Percentiles rank a stretch among this genome's conserved stretches.
These are phyloP conservation scores for Tenthredo mesomela DNA, from an alignment of 2,888 invertebrate species.

Conservation along the genomic window DNA sequence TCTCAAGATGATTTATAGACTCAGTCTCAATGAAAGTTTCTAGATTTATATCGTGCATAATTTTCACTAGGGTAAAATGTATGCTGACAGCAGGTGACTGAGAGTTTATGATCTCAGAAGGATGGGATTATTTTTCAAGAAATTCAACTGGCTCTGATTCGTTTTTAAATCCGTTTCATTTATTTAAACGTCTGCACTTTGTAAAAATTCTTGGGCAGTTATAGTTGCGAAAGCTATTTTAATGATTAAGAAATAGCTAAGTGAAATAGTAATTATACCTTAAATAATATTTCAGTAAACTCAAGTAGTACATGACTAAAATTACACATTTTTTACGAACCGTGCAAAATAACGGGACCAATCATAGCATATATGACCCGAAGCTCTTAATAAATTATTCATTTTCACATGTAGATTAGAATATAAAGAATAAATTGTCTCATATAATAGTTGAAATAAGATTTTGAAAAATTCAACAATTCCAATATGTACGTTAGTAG, in stretches of 20 bases:
- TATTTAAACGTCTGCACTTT: neutral
- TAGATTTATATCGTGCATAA: conserved; percentile 6
- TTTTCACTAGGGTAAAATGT: neutral
- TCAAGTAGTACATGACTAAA: neutral
- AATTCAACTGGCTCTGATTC: neutral
- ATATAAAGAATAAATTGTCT: neutral
- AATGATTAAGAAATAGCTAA: neutral
- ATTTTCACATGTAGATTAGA: neutral
- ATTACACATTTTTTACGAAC: neutral
- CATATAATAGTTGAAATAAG: neutral
- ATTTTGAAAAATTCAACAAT: neutral
- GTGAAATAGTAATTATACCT: neutral
- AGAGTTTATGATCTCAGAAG: neutral
- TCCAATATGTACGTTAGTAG: neutral
- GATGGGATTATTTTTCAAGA: conserved; percentile 13
- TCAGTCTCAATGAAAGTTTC: conserved; percentile 21
- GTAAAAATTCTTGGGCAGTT: neutral
- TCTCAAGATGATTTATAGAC: conserved; percentile 4
- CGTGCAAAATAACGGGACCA: too few relatives aligned
- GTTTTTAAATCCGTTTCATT: neutral
- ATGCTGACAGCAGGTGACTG: conserved; percentile 10
- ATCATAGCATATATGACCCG: too few relatives aligned
- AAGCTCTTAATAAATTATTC: too few relatives aligned
- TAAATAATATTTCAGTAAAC: neutral
- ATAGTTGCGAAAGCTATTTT: neutral